phyloP scores from a whole-genome alignment of 2,797 vertebrate species.

The Leptatherina wallacei region DNA sequence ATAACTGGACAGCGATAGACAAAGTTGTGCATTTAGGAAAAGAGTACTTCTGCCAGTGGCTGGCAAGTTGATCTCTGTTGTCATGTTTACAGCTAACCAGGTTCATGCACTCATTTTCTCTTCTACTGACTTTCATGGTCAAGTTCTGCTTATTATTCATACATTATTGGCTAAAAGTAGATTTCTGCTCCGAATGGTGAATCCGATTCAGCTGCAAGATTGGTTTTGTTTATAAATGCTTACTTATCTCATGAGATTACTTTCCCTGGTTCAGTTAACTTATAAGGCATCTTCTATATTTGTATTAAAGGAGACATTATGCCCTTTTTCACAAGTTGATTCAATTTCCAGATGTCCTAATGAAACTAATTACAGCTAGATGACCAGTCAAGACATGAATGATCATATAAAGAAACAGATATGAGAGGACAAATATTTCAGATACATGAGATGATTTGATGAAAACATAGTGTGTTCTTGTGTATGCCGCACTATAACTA shows the following conservation, averaged over 20 bases:
- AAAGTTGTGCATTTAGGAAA: slow-evolving; percentile 1
- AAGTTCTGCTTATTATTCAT: slow-evolving; percentile 5
- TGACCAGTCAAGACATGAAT: background rate
- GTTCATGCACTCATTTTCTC: background rate
- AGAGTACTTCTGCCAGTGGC: slow-evolving; percentile 10
- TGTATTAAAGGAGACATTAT: background rate
- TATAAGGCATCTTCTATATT: background rate
- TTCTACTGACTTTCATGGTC: background rate
- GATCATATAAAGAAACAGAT: background rate
- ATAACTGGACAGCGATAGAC: slow-evolving; percentile 90
- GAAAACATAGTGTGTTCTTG: background rate
- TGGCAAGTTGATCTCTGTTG: slow-evolving; percentile 14
- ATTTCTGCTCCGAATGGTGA: background rate
- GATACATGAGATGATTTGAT: background rate
- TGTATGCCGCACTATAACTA: too few relatives aligned
- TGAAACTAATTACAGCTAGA: background rate
- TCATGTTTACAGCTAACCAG: slow-evolving; percentile 19
- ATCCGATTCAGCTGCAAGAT: background rate
- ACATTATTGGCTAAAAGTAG: background rate
- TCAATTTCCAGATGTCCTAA: background rate
- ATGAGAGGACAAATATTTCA: background rate
- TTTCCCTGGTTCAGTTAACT: background rate
- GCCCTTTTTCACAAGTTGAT: background rate
- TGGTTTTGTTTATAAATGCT: background rate
- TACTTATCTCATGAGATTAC: background rate